These are phyloP conservation scores for Hydraecia micacea DNA, from an alignment of 2,888 invertebrate genomes.

Conservation along the genomic window DNA sequence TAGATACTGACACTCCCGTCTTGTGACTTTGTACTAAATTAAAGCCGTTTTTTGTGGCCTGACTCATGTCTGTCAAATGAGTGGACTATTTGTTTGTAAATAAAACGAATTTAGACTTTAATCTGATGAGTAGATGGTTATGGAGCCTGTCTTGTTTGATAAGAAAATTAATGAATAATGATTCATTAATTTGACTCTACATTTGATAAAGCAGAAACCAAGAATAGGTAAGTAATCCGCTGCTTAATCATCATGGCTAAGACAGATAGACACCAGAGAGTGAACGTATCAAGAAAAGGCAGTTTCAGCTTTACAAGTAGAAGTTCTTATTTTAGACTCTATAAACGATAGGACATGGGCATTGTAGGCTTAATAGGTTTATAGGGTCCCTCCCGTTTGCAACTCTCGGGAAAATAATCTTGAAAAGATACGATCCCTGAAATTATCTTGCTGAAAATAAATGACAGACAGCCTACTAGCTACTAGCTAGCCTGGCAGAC, in stretches of 20 bases:
- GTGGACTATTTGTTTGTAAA: constrained; percentile 48
- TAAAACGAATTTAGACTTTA: constrained; percentile 12
- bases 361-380: not conserved
- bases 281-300: not conserved
- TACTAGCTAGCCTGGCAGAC: no score
- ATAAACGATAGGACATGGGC: not conserved
- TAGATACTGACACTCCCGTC: constrained; percentile 30
- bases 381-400: not conserved
- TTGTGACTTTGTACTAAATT: constrained; percentile 58
- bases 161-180: not conserved
- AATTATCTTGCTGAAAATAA: not conserved
- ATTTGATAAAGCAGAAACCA: not conserved
- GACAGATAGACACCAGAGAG: not conserved
- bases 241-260: not conserved
- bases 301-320: not conserved
- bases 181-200: not conserved
- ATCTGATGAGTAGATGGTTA: not conserved
- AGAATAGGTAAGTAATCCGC: not conserved
- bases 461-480: not conserved
- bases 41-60: constrained; percentile 30
- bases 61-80: constrained; percentile 20
- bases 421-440: not conserved
- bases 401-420: not conserved
- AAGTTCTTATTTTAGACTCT: not conserved
- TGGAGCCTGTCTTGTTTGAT: not conserved